phyloP scores from a whole-genome alignment of 1,140 invertebrate genomes.

The Neelides sp. region DNA sequence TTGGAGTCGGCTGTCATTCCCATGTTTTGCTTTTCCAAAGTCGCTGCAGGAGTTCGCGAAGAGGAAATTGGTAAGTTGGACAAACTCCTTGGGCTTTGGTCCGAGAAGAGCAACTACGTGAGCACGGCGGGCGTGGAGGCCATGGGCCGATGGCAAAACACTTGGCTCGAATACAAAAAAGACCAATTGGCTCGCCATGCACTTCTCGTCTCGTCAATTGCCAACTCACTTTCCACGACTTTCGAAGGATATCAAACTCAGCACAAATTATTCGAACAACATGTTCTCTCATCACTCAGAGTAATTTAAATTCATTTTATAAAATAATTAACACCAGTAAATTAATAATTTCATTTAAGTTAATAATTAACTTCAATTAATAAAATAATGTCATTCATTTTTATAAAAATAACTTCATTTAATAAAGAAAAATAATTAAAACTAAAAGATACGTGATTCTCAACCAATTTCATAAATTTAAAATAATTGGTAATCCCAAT shows the following conservation, averaged over 20 bases:
- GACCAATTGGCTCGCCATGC: conserved; percentile 64
- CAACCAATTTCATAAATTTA: no score
- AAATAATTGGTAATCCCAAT: no score
- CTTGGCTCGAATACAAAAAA: conserved; percentile 71
- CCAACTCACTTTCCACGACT: conserved; percentile 57
- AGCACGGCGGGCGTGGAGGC: conserved; percentile 68
- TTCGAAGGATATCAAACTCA: conserved; percentile 74
- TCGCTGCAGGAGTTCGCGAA: conserved; percentile 47
- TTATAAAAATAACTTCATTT: conserved; percentile 2
- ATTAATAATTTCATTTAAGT: not conserved
- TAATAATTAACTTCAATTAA: conserved; percentile 8
- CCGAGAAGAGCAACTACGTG: conserved; percentile 90
- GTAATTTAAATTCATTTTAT: conserved; percentile 15
- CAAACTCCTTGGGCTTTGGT: conserved; percentile 77
- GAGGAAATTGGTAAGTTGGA: conserved; percentile 25
- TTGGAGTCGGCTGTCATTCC: conserved; percentile 88
- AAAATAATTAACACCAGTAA: not conserved
- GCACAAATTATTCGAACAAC: conserved; percentile 85
- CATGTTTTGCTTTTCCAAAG: conserved; percentile 87
- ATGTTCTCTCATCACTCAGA: conserved; percentile 78
- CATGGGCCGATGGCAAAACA: conserved; percentile 59
- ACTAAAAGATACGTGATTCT: not conserved
- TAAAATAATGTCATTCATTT: not conserved
- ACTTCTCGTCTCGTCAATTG: conserved; percentile 57
- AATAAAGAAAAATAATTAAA: not conserved